These are phyloP conservation scores for Cephus cinctus DNA, from an alignment of 1,140 invertebrate genomes.

Conservation along the genomic window DNA sequence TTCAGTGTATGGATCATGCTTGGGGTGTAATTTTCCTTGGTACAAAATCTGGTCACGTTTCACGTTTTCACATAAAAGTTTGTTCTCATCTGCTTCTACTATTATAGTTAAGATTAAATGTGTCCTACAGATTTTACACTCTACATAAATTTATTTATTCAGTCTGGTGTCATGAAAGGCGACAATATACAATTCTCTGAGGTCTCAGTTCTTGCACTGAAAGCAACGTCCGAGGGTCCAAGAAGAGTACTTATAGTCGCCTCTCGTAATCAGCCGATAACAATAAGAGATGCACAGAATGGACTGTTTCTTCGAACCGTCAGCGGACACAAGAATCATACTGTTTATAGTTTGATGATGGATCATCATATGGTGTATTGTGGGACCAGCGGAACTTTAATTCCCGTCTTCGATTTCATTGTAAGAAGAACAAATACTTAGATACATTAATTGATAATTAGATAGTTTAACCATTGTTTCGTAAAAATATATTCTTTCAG, in stretches of 20 bases:
- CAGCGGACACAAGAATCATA: conserved; percentile 59
- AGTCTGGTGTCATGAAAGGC: conserved; percentile 59
- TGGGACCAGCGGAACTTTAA: conserved; percentile 65
- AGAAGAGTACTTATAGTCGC: conserved; percentile 67
- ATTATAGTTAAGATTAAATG: conserved; percentile 3
- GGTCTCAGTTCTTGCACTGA: conserved; percentile 64
- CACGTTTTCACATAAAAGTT: conserved; percentile 63
- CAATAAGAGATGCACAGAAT: conserved; percentile 64
- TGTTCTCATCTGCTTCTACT: conserved; percentile 6
- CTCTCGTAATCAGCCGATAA: conserved; percentile 64
- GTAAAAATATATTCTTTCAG: conserved; percentile 43
- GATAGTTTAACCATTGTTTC: conserved; percentile 10
- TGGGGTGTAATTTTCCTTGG: conserved; percentile 64
- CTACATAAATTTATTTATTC: conserved; percentile 27
- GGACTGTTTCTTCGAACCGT: conserved; percentile 65
- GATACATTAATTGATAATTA: conserved; percentile 1
- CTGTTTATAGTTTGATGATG: conserved; percentile 67
- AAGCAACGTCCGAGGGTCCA: conserved; percentile 66
- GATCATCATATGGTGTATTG: conserved; percentile 66
- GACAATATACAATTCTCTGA: conserved; percentile 61
- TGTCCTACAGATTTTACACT: conserved; percentile 3
- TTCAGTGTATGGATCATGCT: conserved; percentile 64
- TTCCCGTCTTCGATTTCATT: conserved; percentile 67
- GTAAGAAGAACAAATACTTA: conserved; percentile 47
- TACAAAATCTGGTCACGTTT: conserved; percentile 61